phyloP scores from a whole-genome alignment of 2,113 vertebrate genomes.

The Campylomormyrus numenius region DNA sequence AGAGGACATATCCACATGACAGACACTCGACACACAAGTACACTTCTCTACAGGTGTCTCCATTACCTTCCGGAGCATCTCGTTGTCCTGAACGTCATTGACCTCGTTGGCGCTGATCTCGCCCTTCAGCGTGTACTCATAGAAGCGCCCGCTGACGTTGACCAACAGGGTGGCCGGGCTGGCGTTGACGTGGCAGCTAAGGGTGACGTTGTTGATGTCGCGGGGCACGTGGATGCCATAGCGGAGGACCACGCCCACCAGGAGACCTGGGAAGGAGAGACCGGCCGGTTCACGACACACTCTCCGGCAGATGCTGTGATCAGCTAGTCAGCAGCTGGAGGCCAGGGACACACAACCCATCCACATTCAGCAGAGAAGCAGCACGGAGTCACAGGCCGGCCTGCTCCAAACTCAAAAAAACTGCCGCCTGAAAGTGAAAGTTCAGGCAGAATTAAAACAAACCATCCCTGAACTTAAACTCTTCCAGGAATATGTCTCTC shows the following conservation, averaged over 20 bases:
- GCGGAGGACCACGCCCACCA: conserved; percentile 86
- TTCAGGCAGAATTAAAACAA: background rate
- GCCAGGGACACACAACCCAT: background rate
- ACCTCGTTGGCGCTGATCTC: conserved; percentile 78
- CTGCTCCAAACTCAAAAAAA: background rate
- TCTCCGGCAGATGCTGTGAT: background rate
- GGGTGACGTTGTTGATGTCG: conserved; percentile 71
- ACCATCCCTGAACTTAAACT: background rate
- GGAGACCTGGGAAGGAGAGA: conserved; percentile 62
- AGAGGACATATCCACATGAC: background rate
- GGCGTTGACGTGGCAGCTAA: conserved; percentile 78
- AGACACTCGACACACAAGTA: background rate
- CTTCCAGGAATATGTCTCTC: background rate
- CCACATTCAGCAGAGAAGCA: background rate
- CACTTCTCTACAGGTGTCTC: background rate
- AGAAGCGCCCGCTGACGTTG: conserved; percentile 87
- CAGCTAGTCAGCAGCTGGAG: background rate
- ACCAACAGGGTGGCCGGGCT: conserved; percentile 84
- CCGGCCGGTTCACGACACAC: background rate
- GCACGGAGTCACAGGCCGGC: background rate
- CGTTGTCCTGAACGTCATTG: conserved; percentile 81
- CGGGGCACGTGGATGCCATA: conserved; percentile 83
- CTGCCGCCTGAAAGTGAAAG: background rate
- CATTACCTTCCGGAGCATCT: conserved; percentile 89
- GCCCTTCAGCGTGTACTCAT: conserved; percentile 88